Conservation (phyloP, 2,113 vertebrate species). For the Heterochromis multidens region DNA sequence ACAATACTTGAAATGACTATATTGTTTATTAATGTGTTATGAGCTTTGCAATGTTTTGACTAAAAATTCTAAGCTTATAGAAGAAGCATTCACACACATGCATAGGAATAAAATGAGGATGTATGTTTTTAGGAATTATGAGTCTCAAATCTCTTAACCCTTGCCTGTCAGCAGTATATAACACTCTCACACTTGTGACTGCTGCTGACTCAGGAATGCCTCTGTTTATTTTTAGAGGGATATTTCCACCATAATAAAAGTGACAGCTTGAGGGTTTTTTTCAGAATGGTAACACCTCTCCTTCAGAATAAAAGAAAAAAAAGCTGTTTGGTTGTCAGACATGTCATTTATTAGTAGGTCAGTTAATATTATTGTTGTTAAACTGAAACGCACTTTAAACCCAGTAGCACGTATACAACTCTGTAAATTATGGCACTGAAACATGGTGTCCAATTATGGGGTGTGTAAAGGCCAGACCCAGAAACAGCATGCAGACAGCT, state of each 20-base stretch:
- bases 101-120: background rate
- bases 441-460: background rate
- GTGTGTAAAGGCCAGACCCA: background rate
- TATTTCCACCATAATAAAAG: background rate
- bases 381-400: background rate
- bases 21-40: too few relatives aligned
- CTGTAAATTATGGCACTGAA: background rate
- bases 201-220: conserved; percentile 4
- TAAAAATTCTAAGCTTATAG: background rate
- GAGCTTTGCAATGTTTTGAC: too few relatives aligned
- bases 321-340: background rate
- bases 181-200: background rate
- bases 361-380: background rate
- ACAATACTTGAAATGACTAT: too few relatives aligned
- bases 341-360: background rate
- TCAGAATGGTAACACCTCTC: background rate
- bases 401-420: background rate
- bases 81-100: background rate
- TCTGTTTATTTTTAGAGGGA: conserved; percentile 29
- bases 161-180: background rate
- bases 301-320: background rate
- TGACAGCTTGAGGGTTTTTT: background rate
- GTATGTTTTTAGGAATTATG: background rate
- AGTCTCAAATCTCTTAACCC: background rate
- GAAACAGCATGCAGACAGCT: background rate